phyloP scores from a whole-genome alignment of 2,888 invertebrate genomes.

The Pollenia griseotomentosa region DNA sequence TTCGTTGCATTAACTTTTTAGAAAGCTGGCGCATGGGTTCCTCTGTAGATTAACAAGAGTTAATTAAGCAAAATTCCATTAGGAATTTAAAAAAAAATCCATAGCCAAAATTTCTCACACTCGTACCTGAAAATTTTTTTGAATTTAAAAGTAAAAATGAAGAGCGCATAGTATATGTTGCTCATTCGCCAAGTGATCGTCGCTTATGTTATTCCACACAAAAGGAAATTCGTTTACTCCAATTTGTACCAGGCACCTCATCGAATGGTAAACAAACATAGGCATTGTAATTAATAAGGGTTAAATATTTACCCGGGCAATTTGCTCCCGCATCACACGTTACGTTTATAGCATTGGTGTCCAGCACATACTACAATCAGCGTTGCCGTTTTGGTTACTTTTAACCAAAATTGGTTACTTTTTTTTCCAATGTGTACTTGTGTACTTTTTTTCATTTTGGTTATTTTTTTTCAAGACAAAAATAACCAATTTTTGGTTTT shows the following conservation, averaged over 20 bases:
- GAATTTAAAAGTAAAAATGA: constrained; percentile 88
- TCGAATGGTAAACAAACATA: constrained; percentile 73
- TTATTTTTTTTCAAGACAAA: no score
- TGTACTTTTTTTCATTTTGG: no score
- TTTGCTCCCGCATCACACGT: constrained; percentile 82
- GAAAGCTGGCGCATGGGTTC: constrained; percentile 88
- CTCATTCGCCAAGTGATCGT: constrained; percentile 89
- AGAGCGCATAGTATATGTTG: constrained; percentile 89
- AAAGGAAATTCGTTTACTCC: no score
- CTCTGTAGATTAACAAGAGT: constrained; percentile 67
- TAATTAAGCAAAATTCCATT: constrained; percentile 56
- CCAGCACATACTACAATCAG: no score
- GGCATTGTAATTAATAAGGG: constrained; percentile 77
- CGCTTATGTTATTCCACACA: constrained; percentile 91
- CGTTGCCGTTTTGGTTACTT: no score
- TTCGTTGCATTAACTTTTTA: constrained; percentile 87
- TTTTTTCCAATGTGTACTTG: no score
- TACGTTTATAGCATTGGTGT: constrained; percentile 84
- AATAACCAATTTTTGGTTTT: no score
- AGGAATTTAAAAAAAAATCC: not conserved
- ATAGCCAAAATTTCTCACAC: constrained; percentile 68
- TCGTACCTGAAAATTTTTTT: constrained; percentile 88
- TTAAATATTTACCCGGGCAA: constrained; percentile 83
- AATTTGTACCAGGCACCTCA: constrained; percentile 75
- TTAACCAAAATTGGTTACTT: no score